phyloP scores from a whole-genome alignment of 2,888 invertebrate species.

The Sarcophaga carnaria region DNA sequence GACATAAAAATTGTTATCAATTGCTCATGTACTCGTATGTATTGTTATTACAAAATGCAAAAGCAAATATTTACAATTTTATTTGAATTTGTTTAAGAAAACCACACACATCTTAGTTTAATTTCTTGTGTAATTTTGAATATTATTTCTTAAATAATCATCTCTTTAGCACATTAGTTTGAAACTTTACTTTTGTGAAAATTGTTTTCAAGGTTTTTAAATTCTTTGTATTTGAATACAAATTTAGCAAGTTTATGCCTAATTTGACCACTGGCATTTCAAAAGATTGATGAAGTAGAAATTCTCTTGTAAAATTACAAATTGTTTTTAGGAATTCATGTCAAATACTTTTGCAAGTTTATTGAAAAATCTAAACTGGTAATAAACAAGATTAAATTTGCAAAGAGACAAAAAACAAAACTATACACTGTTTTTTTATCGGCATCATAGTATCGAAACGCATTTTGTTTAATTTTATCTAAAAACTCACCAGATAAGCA shows the following conservation, averaged over 20 bases:
- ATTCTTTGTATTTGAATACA: slow-evolving; percentile 3
- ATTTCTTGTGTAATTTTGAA: too few species aligned
- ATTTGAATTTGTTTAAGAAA: too few species aligned
- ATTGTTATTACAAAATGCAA: too few species aligned
- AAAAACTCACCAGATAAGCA: too few species aligned
- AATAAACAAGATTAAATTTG: not conserved
- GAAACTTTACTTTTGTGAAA: not conserved
- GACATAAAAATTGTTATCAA: too few species aligned
- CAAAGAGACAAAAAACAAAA: not conserved
- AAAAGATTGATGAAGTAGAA: slow-evolving; percentile 17
- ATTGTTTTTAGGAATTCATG: not conserved
- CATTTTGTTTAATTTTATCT: too few species aligned
- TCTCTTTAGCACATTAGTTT: not conserved
- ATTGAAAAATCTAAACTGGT: not conserved
- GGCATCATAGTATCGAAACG: too few species aligned
- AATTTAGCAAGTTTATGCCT: slow-evolving; percentile 8
- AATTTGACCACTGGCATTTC: slow-evolving; percentile 33
- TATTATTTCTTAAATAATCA: not conserved
- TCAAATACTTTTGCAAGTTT: not conserved
- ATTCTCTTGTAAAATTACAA: not conserved
- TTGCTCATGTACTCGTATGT: too few species aligned
- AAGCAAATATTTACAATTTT: too few species aligned
- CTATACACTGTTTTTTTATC: not conserved
- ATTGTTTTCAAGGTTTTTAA: slow-evolving; percentile 25
- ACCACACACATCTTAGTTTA: too few species aligned